Evolutionary conservation across 2,113 vertebrate species (phyloP).

Genomic region (Cebus imitator): DNA sequence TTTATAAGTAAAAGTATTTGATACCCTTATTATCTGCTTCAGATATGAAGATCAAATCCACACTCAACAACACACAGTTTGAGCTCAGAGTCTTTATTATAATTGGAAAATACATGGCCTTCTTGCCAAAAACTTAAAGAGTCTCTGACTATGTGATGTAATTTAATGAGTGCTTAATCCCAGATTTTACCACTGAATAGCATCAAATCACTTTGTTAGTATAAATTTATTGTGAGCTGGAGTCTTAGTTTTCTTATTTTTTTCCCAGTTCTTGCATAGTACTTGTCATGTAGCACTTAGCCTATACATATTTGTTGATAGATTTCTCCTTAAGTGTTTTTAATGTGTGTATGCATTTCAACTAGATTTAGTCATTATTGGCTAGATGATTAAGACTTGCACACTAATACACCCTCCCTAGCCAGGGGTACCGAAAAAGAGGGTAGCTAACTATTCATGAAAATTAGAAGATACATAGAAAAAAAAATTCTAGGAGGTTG

Average conservation of each 20-base stretch:
- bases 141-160: not conserved
- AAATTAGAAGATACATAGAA: not conserved
- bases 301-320: not conserved
- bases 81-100: not conserved
- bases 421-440: not conserved
- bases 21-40: conserved; percentile 18
- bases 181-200: not conserved
- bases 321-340: not conserved
- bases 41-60: not conserved
- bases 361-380: not conserved
- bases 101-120: conserved; percentile 20
- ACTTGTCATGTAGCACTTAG: not conserved
- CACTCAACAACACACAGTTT: not conserved
- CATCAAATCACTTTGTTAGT: not conserved
- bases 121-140: conserved; percentile 21
- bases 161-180: conserved; percentile 31
- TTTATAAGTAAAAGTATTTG: conserved; percentile 2
- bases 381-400: not conserved
- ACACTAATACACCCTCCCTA: not conserved
- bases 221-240: not conserved
- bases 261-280: not conserved
- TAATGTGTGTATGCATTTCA: not conserved
- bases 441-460: not conserved
- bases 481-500: not conserved
- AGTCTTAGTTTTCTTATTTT: not conserved